phyloP scores from a whole-genome alignment of 2,113 vertebrate species.

The Megaleporinus macrocephalus region DNA sequence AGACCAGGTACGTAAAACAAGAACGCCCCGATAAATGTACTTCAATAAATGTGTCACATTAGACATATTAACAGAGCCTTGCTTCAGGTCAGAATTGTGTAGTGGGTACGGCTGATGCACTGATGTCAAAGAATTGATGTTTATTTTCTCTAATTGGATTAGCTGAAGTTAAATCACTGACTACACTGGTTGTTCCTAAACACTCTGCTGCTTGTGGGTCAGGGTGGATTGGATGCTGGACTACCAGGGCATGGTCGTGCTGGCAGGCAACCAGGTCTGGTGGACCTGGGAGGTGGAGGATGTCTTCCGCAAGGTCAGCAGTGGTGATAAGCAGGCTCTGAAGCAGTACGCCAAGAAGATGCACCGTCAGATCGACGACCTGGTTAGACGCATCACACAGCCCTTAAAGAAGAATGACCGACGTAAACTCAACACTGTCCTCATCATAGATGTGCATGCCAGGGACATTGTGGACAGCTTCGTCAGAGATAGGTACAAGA shows the following conservation, averaged over 20 bases:
- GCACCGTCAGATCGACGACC: slow-evolving; percentile 88
- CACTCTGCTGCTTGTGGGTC: background rate
- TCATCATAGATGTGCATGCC: slow-evolving; percentile 96
- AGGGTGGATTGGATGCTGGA: slow-evolving; percentile 96
- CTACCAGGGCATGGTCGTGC: slow-evolving; percentile 94
- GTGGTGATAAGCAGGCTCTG: slow-evolving; percentile 88
- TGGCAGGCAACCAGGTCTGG: slow-evolving; percentile 96
- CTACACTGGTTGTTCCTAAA: too few relatives aligned
- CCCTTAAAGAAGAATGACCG: slow-evolving; percentile 87
- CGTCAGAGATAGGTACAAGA: slow-evolving; percentile 82
- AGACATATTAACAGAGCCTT: too few relatives aligned
- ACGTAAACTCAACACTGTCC: slow-evolving; percentile 91
- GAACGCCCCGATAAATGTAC: too few relatives aligned
- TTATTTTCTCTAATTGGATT: too few relatives aligned
- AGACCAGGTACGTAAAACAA: slow-evolving; percentile 80
- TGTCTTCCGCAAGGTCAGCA: slow-evolving; percentile 82
- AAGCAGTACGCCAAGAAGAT: slow-evolving; percentile 87
- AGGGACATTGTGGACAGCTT: slow-evolving; percentile 93
- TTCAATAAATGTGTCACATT: too few relatives aligned
- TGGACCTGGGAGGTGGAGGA: slow-evolving; percentile 99
- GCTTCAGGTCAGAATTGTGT: too few relatives aligned
- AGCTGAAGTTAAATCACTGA: too few relatives aligned
- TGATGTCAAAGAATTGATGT: too few relatives aligned
- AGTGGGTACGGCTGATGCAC: too few relatives aligned
- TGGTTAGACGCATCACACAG: slow-evolving; percentile 86